These are phyloP conservation scores for Aramus guarauna DNA, from an alignment of 2,113 vertebrate genomes.

Conservation along the genomic window DNA sequence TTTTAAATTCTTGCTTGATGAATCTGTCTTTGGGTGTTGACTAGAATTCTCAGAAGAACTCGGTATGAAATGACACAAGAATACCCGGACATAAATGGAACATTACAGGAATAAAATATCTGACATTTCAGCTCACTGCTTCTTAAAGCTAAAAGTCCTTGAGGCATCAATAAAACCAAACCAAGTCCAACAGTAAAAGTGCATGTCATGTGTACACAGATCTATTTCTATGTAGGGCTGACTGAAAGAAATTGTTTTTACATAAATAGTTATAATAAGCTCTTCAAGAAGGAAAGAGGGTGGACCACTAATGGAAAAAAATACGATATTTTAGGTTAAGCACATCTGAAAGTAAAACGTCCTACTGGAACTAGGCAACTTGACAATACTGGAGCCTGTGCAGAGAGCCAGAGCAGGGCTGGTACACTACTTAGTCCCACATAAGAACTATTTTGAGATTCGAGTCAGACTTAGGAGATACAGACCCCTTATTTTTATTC, in stretches of 20 bases:
- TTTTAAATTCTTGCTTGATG: not conserved
- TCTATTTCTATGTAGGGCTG: not conserved
- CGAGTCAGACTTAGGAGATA: not conserved
- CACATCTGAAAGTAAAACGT: not conserved
- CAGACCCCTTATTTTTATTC: not conserved
- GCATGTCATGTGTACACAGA: not conserved
- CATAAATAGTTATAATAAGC: slow-evolving; percentile 10
- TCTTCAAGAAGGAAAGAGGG: slow-evolving; percentile 28
- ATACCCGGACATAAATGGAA: not conserved
- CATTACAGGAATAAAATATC: slow-evolving; percentile 19
- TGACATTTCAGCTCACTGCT: slow-evolving; percentile 6
- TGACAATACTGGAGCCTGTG: slow-evolving; percentile 8
- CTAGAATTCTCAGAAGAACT: slow-evolving; percentile 12
- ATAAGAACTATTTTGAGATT: slow-evolving; percentile 9
- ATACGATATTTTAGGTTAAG: not conserved
- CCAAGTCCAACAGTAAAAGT: not conserved
- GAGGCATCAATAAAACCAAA: slow-evolving; percentile 45
- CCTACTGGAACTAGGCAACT: slow-evolving; percentile 4
- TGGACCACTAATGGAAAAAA: slow-evolving; percentile 45
- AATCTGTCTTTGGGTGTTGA: slow-evolving; percentile 14
- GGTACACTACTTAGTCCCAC: not conserved
- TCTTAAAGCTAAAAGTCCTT: slow-evolving; percentile 13
- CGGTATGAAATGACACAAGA: not conserved
- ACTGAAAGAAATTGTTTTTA: not conserved
- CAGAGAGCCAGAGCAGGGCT: slow-evolving; percentile 15